These are phyloP conservation scores for Lithobates pipiens DNA, from an alignment of 2,797 vertebrate species.

Conservation along the genomic window DNA sequence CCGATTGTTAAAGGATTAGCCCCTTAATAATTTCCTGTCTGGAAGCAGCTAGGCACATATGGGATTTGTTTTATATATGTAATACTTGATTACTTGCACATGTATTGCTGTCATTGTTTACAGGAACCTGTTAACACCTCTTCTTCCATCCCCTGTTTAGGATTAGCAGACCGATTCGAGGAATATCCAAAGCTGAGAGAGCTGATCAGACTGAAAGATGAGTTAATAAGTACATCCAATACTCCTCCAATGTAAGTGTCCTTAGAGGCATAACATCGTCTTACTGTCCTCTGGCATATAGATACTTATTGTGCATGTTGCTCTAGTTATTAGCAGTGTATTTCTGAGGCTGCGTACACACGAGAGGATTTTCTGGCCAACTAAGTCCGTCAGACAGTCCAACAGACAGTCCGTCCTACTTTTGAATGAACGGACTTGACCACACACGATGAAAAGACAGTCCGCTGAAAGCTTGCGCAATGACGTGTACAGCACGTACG, in stretches of 20 bases:
- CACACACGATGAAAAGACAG: no score
- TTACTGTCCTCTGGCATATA: neutral
- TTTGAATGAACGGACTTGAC: no score
- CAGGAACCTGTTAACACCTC: slow-evolving; percentile 18
- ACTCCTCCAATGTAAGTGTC: slow-evolving; percentile 93
- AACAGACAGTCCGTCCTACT: no score
- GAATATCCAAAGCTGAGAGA: slow-evolving; percentile 98
- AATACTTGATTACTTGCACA: slow-evolving; percentile 2
- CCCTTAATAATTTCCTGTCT: slow-evolving; percentile 30
- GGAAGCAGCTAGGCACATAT: slow-evolving; percentile 15
- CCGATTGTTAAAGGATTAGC: slow-evolving; percentile 3
- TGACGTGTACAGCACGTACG: no score
- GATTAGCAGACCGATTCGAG: slow-evolving; percentile 96
- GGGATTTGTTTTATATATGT: slow-evolving; percentile 16
- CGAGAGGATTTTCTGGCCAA: no score
- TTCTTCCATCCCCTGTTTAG: slow-evolving; percentile 70
- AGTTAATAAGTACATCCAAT: slow-evolving; percentile 92
- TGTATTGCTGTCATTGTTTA: slow-evolving; percentile 29
- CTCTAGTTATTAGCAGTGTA: neutral
- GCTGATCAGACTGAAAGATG: slow-evolving; percentile 95
- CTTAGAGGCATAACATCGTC: neutral
- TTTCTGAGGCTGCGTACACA: no score
- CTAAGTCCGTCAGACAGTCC: no score
- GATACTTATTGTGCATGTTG: neutral
- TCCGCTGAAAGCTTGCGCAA: no score